These are phyloP conservation scores for Psilanteris sp. DNA, from an alignment of 1,140 invertebrate species.

Conservation along the genomic window DNA sequence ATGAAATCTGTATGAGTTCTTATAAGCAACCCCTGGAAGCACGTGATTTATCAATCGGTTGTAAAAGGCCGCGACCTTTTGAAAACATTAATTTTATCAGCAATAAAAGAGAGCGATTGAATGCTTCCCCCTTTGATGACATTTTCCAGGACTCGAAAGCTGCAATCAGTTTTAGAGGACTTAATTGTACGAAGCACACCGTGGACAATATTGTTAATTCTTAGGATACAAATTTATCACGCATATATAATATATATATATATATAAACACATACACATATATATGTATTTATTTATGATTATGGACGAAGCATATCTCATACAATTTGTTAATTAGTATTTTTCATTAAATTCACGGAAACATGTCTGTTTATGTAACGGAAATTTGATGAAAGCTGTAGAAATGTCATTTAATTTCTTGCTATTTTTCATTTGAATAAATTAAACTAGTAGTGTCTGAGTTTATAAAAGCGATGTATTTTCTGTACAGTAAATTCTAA, in stretches of 20 bases:
- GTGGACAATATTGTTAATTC: slow-evolving; percentile 78
- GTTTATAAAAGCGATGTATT: too few species aligned
- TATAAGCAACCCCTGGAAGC: slow-evolving; percentile 43
- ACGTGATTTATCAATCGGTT: slow-evolving; percentile 60
- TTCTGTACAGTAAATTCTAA: slow-evolving; percentile 19
- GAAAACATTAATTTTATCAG: slow-evolving; percentile 14
- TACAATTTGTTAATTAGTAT: too few species aligned
- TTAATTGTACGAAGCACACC: slow-evolving; percentile 76
- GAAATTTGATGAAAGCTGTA: too few species aligned
- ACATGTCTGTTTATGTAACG: too few species aligned
- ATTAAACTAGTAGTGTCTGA: too few species aligned
- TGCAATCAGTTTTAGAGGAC: slow-evolving; percentile 55
- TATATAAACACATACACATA: too few species aligned
- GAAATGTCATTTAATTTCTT: too few species aligned
- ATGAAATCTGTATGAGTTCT: slow-evolving; percentile 30
- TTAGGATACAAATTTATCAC: slow-evolving; percentile 48
- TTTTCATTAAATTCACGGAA: too few species aligned
- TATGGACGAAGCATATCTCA: too few species aligned
- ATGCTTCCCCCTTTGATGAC: slow-evolving; percentile 37
- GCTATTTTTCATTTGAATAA: too few species aligned
- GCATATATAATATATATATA: too few species aligned
- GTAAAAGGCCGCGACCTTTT: slow-evolving; percentile 62
- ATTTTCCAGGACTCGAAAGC: slow-evolving; percentile 53
- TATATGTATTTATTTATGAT: too few species aligned
- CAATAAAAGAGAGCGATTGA: slow-evolving; percentile 31